Conservation (phyloP, 2,113 vertebrate genomes). For the Indicator indicator region DNA sequence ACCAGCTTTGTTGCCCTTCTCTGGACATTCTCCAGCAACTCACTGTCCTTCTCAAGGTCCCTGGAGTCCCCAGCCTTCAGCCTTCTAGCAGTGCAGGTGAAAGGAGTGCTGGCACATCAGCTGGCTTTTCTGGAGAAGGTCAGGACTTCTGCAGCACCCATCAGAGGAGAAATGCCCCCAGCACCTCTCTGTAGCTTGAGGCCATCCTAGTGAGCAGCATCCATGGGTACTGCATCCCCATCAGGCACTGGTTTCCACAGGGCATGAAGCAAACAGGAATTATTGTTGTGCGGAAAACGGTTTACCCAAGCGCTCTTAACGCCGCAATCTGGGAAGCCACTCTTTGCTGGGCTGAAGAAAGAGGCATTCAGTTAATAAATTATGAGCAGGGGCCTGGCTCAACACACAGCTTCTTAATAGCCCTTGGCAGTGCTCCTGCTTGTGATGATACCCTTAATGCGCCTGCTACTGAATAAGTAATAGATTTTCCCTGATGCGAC, state of each 20-base stretch:
- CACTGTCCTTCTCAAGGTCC: neutral
- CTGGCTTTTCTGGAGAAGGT: neutral
- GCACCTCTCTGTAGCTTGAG: neutral
- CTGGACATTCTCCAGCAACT: no score
- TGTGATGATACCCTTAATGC: constrained; percentile 64
- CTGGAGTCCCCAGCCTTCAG: neutral
- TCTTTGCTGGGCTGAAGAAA: constrained; percentile 52
- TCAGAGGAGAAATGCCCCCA: neutral
- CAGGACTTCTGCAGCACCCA: neutral
- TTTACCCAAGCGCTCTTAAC: constrained; percentile 24
- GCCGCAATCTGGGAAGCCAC: constrained; percentile 13
- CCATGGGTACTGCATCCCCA: neutral
- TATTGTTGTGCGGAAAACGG: neutral
- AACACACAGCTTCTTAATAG: constrained; percentile 32
- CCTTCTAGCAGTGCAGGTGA: neutral
- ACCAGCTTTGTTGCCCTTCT: no score
- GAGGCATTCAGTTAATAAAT: constrained; percentile 70
- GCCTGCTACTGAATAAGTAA: constrained; percentile 75
- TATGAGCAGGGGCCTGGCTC: constrained; percentile 54
- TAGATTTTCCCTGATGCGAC: constrained; percentile 34
- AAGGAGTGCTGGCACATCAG: fast-evolving
- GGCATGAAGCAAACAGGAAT: neutral
- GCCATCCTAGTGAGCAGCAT: fast-evolving
- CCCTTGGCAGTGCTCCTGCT: constrained; percentile 29
- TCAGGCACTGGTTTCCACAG: constrained; percentile 6